phyloP scores from a whole-genome alignment of 37 sponge, comb jelly and placozoan genomes.

The Ephydatia muelleri region DNA sequence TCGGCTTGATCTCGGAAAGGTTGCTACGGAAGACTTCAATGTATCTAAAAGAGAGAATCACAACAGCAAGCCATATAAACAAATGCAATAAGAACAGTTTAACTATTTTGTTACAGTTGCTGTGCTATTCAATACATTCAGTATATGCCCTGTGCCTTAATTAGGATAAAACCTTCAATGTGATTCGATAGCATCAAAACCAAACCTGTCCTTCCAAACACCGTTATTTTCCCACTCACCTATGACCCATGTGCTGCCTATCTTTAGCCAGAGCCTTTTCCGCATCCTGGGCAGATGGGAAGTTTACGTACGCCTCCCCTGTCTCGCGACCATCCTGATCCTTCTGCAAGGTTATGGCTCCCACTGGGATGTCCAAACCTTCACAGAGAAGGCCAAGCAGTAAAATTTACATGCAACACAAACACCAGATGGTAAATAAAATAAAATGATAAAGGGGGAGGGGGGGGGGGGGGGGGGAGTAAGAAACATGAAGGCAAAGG shows the following conservation, averaged over 20 bases:
- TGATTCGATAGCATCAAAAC: too few species aligned
- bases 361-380: conserved; percentile 52
- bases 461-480: too few species aligned
- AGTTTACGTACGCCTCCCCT: conserved; percentile 88
- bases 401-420: neutral
- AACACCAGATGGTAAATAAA: neutral
- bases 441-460: neutral
- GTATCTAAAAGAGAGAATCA: conserved; percentile 59
- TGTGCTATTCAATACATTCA: too few species aligned
- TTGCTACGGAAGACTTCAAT: conserved; percentile 89
- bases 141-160: too few species aligned
- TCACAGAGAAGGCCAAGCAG: neutral
- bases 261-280: conserved; percentile 82
- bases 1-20: conserved; percentile 54
- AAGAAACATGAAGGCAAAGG: too few species aligned
- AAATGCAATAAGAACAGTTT: neutral
- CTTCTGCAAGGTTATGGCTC: conserved; percentile 60
- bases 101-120: neutral
- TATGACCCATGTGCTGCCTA: conserved; percentile 71
- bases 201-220: neutral
- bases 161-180: too few species aligned
- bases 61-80: neutral
- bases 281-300: conserved; percentile 49
- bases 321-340: conserved; percentile 65
- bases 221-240: conserved; percentile 51